Evolutionary conservation across 2,797 vertebrate species (phyloP).

Genomic region (Potorous gilbertii): DNA sequence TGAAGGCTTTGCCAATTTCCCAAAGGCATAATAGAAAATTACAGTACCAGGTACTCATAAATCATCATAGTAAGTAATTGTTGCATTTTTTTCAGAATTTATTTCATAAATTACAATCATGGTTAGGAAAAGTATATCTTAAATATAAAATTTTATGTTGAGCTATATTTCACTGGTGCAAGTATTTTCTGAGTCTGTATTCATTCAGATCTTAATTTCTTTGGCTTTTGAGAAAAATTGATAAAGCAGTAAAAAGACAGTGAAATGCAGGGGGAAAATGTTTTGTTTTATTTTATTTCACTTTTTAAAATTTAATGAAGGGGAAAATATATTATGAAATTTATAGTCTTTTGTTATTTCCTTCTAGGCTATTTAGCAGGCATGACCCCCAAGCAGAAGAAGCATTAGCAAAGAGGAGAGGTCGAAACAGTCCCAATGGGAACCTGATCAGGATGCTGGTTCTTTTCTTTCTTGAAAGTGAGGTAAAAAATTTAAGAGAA

Average conservation of each 20-base stretch:
- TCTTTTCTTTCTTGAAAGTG: slow-evolving; percentile 99
- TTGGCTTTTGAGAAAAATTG: slow-evolving; percentile 22
- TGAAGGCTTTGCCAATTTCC: neutral
- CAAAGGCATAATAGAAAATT: slow-evolving; percentile 52
- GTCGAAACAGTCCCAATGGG: slow-evolving; percentile 96
- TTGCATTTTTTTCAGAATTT: slow-evolving; percentile 34
- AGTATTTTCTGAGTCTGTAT: neutral
- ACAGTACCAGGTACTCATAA: neutral
- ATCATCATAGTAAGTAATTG: neutral
- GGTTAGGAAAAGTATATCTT: slow-evolving; percentile 10
- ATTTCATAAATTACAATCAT: slow-evolving; percentile 36
- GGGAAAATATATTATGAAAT: neutral
- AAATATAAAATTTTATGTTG: slow-evolving; percentile 20
- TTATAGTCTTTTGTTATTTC: slow-evolving; percentile 70
- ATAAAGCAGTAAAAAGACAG: slow-evolving; percentile 8
- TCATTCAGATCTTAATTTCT: slow-evolving; percentile 1
- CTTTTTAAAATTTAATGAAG: neutral
- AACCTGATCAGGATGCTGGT: slow-evolving; percentile 99
- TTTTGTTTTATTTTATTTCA: neutral
- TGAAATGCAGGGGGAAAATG: slow-evolving; percentile 17
- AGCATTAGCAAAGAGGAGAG: slow-evolving; percentile 95
- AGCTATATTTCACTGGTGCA: neutral
- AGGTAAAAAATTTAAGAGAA: slow-evolving; percentile 87
- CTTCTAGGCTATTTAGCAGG: slow-evolving; percentile 93
- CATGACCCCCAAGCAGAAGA: slow-evolving; percentile 98